Evolutionary conservation across 35 echinoderm and acorn worm species (phyloP).

Genomic region (Eucidaris tribuloides): DNA sequence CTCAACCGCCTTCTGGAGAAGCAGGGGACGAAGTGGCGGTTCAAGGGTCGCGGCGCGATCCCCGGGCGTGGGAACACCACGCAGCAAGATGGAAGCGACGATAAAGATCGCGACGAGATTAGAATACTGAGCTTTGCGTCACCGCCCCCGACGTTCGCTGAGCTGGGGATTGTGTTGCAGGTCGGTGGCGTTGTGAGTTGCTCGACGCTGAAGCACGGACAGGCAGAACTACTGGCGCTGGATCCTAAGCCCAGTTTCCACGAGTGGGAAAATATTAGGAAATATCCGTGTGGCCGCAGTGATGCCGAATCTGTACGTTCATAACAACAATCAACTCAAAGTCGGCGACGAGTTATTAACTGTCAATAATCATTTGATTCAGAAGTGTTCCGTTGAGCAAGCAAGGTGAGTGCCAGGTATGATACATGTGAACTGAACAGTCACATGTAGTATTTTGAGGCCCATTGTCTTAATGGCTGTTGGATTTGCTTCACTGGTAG

Average conservation of each 20-base stretch:
- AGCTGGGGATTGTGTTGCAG: slow-evolving; percentile 61
- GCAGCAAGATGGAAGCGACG: not conserved
- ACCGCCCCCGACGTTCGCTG: slow-evolving; percentile 41
- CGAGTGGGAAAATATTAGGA: slow-evolving; percentile 24
- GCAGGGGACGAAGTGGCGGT: not conserved
- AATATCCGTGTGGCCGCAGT: slow-evolving; percentile 61
- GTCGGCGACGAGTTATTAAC: slow-evolving; percentile 56
- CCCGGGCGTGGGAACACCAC: not conserved
- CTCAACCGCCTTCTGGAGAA: slow-evolving; percentile 48
- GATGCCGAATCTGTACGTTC: slow-evolving; percentile 12
- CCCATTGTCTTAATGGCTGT: no score
- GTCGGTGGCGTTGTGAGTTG: not conserved
- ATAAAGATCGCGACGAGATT: slow-evolving; percentile 45
- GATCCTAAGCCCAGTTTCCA: not conserved
- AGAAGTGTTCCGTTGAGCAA: slow-evolving; percentile 56
- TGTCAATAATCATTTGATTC: slow-evolving; percentile 61
- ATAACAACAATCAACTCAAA: slow-evolving; percentile 36
- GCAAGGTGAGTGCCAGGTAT: no score
- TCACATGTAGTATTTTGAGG: no score
- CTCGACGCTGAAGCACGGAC: slow-evolving; percentile 17
- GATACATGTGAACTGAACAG: no score
- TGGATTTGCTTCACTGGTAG: no score
- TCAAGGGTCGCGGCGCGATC: not conserved
- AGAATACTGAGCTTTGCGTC: slow-evolving; percentile 33
- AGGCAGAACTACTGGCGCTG: not conserved